Base-by-base conservation (phyloP, 1,140 invertebrate genomes). In the Drosophila murphyi region DNA sequence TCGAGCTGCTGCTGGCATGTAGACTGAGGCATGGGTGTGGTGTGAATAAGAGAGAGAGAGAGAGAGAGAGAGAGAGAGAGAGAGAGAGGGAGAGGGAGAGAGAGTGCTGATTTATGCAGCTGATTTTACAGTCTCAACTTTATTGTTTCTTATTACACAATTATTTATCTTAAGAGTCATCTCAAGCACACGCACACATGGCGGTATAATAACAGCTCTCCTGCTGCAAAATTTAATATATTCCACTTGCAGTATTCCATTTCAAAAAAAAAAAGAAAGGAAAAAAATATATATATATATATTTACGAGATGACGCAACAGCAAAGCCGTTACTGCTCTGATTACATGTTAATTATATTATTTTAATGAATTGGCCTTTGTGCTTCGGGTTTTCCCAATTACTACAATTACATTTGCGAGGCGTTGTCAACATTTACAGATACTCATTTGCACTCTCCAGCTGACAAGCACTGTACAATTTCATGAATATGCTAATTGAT, bases 261-360 rank as follows among this genome's bases (percentile, higher is more conserved):
- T 72, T 64, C 41, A 56, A 64, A 71, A 72, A 37, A 37, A 4
- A 4, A 37, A 5, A 8, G 0, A 43, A 8, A 43, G 34, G n/a
- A 43, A n/a, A n/a, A 43, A 43, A 4, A 43, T 12, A n/a, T n/a
- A n/a, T 0, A n/a, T 43, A 4, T 45, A 34, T 61, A 72, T 73
- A 85, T 85, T 72, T 70, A 70, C 63, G 69, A 61, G 45, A 29
- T 43, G 12, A 45, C 12, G 6, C 34, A 41, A 12, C 20, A 34
- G 54, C 35, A 65, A 72, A 80, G 72, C 81, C 82, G 76, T 88
- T 82, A 88, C 80, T 63, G 67, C 83, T 74, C 67, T 83, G 83
- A 87, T 89, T 87, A 89, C 83, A 87, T 89, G 83, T 89, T 87
- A 87, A 87, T 87, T 87, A 83, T 86, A 70, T 78, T 87, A 68